Percentiles rank a stretch among this genome's conserved stretches.
phyloP scores from a whole-genome alignment of 1,140 invertebrate genomes.

The Trichonephila clavata region DNA sequence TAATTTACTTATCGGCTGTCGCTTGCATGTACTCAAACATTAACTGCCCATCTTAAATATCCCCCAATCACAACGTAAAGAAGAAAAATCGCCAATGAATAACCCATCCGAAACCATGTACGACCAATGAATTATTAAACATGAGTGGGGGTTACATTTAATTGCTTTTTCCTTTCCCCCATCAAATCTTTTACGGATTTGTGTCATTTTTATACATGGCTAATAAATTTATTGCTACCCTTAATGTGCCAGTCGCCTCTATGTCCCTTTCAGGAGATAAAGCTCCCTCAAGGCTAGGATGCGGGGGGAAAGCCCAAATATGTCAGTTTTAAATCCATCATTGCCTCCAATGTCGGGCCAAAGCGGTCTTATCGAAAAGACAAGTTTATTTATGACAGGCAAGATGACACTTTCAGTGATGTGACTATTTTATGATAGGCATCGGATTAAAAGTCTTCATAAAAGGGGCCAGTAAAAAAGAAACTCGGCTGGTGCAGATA shows the following conservation, averaged over 20 bases:
- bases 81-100: background rate
- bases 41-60: too few species aligned
- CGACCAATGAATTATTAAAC: background rate
- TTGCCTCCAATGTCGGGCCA: background rate
- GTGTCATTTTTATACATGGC: constrained; percentile 21
- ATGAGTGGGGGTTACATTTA: background rate
- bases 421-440: constrained; percentile 58
- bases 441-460: constrained; percentile 43
- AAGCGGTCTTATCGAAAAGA: constrained; percentile 46
- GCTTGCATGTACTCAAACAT: too few species aligned
- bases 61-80: background rate
- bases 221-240: constrained; percentile 23
- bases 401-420: constrained; percentile 36
- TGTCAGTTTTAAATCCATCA: constrained; percentile 67
- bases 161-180: background rate
- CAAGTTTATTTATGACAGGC: constrained; percentile 53
- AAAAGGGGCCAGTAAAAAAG: background rate
- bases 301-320: background rate
- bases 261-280: background rate
- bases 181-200: background rate
- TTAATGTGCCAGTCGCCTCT: constrained; percentile 12
- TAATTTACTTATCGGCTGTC: too few species aligned
- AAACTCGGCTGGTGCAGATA: background rate
- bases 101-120: background rate
- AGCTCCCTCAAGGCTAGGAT: background rate